These are phyloP conservation scores for Pycnonotus jocosus DNA, from an alignment of 2,113 vertebrate genomes.

Conservation along the genomic window DNA sequence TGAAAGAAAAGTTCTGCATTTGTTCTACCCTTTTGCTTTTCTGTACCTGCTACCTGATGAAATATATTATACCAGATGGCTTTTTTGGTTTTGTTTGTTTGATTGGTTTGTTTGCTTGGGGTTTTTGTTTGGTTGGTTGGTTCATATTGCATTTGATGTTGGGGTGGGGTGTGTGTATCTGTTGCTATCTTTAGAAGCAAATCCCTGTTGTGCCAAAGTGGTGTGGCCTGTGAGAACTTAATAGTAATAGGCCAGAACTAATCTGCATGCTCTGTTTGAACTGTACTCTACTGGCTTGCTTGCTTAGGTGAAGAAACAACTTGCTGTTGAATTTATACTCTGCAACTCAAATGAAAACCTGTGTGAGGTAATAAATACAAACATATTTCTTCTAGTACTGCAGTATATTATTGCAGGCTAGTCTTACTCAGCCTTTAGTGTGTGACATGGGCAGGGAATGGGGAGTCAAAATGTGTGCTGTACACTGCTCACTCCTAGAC, in stretches of 20 bases:
- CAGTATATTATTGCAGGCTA: neutral
- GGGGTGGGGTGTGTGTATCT: neutral
- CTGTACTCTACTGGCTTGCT: neutral
- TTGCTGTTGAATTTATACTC: neutral
- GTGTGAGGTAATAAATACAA: neutral
- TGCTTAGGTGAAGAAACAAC: neutral
- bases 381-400: neutral
- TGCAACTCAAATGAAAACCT: neutral
- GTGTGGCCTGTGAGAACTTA: neutral
- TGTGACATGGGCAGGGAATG: neutral
- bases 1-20: neutral
- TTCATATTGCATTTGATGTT: neutral
- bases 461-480: neutral
- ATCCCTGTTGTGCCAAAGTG: neutral
- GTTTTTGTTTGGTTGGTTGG: neutral
- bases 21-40: neutral
- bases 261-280: slow-evolving; percentile 42
- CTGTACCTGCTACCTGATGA: neutral
- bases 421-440: neutral
- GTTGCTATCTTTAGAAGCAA: neutral
- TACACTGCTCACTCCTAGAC: neutral
- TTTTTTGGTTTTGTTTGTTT: neutral
- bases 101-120: neutral
- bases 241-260: neutral
- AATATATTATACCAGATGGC: neutral